phyloP scores from a whole-genome alignment of 1,140 invertebrate species.

The Anadara kagoshimensis region DNA sequence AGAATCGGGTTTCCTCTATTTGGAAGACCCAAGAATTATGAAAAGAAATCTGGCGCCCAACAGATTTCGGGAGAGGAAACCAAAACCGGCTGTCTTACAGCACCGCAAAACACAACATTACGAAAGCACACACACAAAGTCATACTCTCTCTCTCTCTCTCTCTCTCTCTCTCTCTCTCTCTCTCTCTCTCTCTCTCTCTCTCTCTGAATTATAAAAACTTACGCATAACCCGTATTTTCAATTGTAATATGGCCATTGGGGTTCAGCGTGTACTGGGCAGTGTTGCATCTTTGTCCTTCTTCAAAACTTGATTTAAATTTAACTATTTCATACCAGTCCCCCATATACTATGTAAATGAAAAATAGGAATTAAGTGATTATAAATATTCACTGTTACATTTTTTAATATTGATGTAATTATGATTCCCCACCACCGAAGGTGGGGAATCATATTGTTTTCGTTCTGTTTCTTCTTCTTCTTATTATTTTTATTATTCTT shows the following conservation, averaged over 20 bases:
- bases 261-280: conserved; percentile 79
- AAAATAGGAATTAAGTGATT: conserved; percentile 39
- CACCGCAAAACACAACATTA: not conserved
- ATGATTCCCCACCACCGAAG: no score
- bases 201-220: not conserved
- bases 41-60: no score
- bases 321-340: conserved; percentile 85
- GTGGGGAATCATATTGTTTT: no score
- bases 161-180: no score
- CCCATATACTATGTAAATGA: conserved; percentile 81
- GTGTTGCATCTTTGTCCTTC: conserved; percentile 84
- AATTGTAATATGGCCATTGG: conserved; percentile 79
- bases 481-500: no score
- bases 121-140: not conserved
- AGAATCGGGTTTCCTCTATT: no score
- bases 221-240: conserved; percentile 74
- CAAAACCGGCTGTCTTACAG: not conserved
- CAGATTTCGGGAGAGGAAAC: not conserved
- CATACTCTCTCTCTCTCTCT: no score
- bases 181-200: conserved; percentile 20
- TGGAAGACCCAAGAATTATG: no score
- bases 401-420: no score
- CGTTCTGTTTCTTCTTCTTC: no score
- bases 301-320: conserved; percentile 85
- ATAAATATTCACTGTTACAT: not conserved